A percentile compares a stretch with the other conserved stretches of the same genome.
Evolutionary conservation across 2,113 vertebrate species (phyloP).

Genomic region (Petroica traversi): DNA sequence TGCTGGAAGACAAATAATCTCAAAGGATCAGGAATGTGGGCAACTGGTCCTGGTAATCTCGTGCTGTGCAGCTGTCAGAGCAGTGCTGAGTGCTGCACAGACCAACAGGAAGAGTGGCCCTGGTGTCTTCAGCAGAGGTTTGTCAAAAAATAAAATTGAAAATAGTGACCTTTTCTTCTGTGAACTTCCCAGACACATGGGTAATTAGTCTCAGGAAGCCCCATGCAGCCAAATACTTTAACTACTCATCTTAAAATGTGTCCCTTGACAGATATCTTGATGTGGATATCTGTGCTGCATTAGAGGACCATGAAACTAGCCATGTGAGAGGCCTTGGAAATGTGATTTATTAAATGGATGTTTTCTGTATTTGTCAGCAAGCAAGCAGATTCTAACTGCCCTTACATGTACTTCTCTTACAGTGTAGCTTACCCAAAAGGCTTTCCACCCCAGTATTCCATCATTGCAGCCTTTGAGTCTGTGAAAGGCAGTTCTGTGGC

Average conservation of each 20-base stretch:
- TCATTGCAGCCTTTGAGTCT: constrained; percentile 72
- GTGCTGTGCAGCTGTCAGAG: background rate
- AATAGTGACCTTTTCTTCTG: background rate
- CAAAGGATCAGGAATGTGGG: background rate
- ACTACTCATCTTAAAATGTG: background rate
- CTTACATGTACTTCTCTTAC: background rate
- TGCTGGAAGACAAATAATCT: background rate
- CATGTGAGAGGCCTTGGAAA: background rate
- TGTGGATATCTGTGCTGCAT: background rate
- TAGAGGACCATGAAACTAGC: background rate
- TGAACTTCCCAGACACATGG: background rate
- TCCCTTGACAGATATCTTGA: background rate
- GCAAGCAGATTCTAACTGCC: background rate
- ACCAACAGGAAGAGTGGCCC: background rate
- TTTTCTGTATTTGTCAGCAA: background rate
- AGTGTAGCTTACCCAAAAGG: constrained; percentile 71
- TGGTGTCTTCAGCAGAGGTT: background rate
- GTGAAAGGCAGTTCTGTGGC: constrained; percentile 43
- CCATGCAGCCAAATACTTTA: background rate
- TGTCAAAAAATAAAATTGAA: background rate
- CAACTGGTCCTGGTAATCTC: background rate
- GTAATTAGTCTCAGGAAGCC: background rate
- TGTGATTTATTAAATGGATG: background rate
- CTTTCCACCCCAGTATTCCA: constrained; percentile 73
- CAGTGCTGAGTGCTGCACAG: background rate